phyloP scores from a whole-genome alignment of 2,888 invertebrate species.

The Hydrotaea diabolus region DNA sequence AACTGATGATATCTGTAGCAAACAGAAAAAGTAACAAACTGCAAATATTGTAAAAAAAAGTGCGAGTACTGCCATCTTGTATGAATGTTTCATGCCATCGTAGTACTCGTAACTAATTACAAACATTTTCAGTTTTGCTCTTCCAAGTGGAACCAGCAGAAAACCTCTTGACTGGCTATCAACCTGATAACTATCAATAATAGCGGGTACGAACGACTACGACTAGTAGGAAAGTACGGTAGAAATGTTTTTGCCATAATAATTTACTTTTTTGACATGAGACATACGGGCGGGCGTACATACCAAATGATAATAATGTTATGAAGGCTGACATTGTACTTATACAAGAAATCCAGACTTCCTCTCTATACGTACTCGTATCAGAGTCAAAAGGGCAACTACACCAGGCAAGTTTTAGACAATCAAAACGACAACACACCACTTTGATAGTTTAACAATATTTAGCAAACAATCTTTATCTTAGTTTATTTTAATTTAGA shows the following conservation, averaged over 20 bases:
- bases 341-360: not conserved
- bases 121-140: slow-evolving; percentile 50
- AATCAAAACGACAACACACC: too few species aligned
- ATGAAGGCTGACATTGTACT: not conserved
- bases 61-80: not conserved
- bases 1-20: slow-evolving; percentile 21
- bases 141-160: slow-evolving; percentile 52
- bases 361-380: not conserved
- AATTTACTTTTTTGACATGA: not conserved
- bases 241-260: too few species aligned
- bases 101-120: slow-evolving; percentile 51
- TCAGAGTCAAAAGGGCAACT: not conserved
- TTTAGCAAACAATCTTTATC: too few species aligned
- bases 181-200: slow-evolving; percentile 11
- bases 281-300: not conserved
- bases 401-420: not conserved
- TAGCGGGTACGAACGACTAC: not conserved
- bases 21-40: not conserved
- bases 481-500: too few species aligned
- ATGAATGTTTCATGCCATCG: not conserved
- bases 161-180: slow-evolving; percentile 1
- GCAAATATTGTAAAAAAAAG: not conserved
- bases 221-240: not conserved
- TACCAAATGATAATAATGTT: not conserved
- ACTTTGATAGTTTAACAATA: too few species aligned